Percentiles rank a stretch among this genome's conserved stretches.
phyloP scores from a whole-genome alignment of 2,888 invertebrate genomes.

The Lottia gigantea region DNA sequence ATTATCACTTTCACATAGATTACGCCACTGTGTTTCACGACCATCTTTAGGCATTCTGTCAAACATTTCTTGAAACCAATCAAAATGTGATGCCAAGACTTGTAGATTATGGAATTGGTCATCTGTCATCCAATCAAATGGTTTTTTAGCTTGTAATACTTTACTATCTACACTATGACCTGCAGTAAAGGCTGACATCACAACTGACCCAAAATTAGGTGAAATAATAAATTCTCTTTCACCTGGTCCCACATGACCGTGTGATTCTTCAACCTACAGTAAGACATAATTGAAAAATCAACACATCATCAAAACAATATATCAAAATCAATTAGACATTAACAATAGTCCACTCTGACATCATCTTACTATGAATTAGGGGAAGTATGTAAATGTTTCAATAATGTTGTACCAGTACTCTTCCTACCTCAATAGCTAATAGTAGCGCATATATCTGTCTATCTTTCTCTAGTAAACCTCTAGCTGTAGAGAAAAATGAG shows the following conservation, averaged over 20 bases:
- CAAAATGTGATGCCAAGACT: constrained; percentile 65
- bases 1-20: constrained; percentile 64
- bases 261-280: constrained; percentile 65
- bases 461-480: constrained; percentile 60
- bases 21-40: constrained; percentile 67
- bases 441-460: constrained; percentile 59
- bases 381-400: too few relatives aligned
- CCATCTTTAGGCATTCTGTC: constrained; percentile 67
- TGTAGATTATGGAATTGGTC: constrained; percentile 68
- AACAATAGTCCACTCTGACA: too few relatives aligned
- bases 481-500: constrained; percentile 54
- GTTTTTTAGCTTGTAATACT: constrained; percentile 63
- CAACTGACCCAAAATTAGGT: constrained; percentile 62
- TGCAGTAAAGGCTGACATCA: constrained; percentile 58
- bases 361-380: too few relatives aligned
- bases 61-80: constrained; percentile 69
- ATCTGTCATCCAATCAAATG: constrained; percentile 69
- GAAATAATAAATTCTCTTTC: constrained; percentile 67
- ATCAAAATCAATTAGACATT: too few relatives aligned
- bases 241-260: constrained; percentile 58
- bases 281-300: too few relatives aligned
- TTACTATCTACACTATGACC: constrained; percentile 52
- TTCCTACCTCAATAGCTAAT: constrained; percentile 59
- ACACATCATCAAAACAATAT: background rate
- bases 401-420: too few relatives aligned